Percentiles rank a stretch among this genome's conserved stretches.
Conservation (phyloP, 2,888 invertebrate species). For the Eupithecia centaureata region DNA sequence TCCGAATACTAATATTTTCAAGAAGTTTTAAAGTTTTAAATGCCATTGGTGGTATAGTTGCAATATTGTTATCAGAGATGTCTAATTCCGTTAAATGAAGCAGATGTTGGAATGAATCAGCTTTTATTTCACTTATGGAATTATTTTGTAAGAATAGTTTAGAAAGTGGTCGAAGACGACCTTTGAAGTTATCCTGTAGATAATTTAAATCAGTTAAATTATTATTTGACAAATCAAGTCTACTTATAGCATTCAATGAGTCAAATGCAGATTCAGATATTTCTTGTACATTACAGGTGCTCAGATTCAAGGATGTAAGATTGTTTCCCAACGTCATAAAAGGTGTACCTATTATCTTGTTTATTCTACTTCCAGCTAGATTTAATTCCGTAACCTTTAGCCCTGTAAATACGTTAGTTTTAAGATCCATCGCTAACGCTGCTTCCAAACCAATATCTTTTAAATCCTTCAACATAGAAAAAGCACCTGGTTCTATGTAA, state of each 20-base stretch:
- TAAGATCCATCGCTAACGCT: slow-evolving; percentile 11
- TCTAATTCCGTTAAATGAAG: slow-evolving; percentile 19
- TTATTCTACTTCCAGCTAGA: slow-evolving; percentile 23
- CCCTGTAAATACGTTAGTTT: slow-evolving; percentile 14
- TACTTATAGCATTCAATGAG: slow-evolving; percentile 1
- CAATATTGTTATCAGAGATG: slow-evolving; percentile 19
- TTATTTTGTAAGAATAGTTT: slow-evolving; percentile 17
- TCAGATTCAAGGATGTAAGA: slow-evolving; percentile 19
- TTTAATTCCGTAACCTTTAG: slow-evolving; percentile 1
- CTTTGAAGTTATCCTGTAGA: not conserved
- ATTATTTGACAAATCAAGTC: slow-evolving; percentile 27
- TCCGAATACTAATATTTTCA: slow-evolving; percentile 6
- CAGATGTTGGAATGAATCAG: slow-evolving; percentile 18
- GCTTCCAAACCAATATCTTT: slow-evolving; percentile 10
- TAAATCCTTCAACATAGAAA: slow-evolving; percentile 12
- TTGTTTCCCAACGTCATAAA: slow-evolving; percentile 20
- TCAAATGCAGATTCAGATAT: slow-evolving; percentile 26
- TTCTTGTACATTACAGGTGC: slow-evolving; percentile 17
- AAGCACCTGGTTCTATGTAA: slow-evolving; percentile 22
- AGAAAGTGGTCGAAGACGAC: slow-evolving; percentile 9
- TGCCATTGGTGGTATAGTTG: slow-evolving; percentile 15
- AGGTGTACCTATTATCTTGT: slow-evolving; percentile 10
- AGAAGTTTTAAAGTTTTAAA: slow-evolving; percentile 23
- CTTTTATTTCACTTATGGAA: slow-evolving; percentile 10
- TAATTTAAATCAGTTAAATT: slow-evolving; percentile 16